Percentiles rank a stretch among this genome's conserved stretches.
These are phyloP conservation scores for Oenanthe oenanthe DNA, from an alignment of 2,113 vertebrate genomes.

Conservation along the genomic window DNA sequence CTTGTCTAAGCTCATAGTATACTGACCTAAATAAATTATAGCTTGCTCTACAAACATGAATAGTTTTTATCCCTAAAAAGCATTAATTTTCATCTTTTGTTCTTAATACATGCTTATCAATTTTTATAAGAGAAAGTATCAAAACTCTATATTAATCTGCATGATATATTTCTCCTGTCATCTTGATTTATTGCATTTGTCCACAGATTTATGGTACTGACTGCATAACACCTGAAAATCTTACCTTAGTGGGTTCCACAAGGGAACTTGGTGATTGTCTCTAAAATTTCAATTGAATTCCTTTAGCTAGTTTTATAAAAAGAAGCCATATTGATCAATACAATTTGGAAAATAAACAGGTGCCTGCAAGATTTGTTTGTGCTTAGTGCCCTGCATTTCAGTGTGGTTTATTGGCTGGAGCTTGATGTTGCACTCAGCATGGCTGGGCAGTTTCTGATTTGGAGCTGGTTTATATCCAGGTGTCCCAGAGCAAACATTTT, in stretches of 20 bases:
- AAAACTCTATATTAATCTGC: not conserved
- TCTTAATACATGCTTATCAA: not conserved
- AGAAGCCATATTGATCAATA: not conserved
- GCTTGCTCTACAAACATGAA: not conserved
- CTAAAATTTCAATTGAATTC: not conserved
- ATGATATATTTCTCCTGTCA: not conserved
- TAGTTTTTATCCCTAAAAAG: not conserved
- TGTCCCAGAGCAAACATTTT: not conserved
- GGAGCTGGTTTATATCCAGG: not conserved
- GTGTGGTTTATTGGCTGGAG: not conserved
- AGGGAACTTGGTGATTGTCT: not conserved
- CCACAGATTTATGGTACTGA: not conserved
- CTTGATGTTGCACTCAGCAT: not conserved
- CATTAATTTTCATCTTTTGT: not conserved
- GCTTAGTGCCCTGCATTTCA: not conserved
- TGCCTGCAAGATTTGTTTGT: not conserved
- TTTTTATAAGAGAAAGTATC: not conserved
- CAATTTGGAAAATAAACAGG: not conserved
- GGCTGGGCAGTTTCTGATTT: not conserved
- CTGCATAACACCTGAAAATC: not conserved
- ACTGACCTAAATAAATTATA: not conserved
- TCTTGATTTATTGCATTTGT: not conserved
- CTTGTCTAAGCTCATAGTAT: not conserved
- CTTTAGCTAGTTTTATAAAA: not conserved
- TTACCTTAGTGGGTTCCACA: fast-evolving